Evolutionary conservation across 2,888 invertebrate species (phyloP).

Genomic region (Flexamia atlantica): DNA sequence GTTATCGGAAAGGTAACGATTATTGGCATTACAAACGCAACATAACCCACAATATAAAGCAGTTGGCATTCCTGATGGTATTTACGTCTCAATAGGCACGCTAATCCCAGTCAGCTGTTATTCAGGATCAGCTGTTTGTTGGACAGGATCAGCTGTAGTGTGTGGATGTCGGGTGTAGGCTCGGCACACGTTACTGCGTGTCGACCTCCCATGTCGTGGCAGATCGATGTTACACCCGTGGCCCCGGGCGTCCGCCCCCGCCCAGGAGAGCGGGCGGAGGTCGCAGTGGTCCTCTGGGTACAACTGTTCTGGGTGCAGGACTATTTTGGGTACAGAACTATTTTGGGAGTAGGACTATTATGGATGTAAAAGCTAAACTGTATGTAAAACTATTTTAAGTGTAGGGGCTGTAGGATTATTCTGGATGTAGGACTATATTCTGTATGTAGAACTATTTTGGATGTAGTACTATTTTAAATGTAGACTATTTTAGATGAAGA

Average conservation of each 20-base stretch:
- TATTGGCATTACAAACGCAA: conserved; percentile 16
- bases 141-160: conserved; percentile 3
- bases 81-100: conserved; percentile 6
- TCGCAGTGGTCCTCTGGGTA: background rate
- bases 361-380: too few relatives aligned
- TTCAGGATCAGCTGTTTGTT: conserved; percentile 22
- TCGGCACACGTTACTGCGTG: background rate
- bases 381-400: too few relatives aligned
- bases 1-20: background rate
- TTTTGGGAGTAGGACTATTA: too few relatives aligned
- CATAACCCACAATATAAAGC: background rate
- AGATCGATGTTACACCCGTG: background rate
- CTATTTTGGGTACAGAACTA: too few relatives aligned
- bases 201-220: conserved; percentile 12
- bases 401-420: too few relatives aligned
- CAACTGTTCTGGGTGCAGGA: background rate
- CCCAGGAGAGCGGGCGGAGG: background rate
- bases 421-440: too few relatives aligned
- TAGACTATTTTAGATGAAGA: too few relatives aligned
- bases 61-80: background rate
- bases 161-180: background rate
- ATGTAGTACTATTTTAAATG: too few relatives aligned
- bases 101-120: conserved; percentile 28
- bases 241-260: conserved; percentile 17
- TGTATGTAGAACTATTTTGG: too few relatives aligned